Base-by-base conservation (phyloP, 2,888 invertebrate genomes). In the Mythimna impura region DNA sequence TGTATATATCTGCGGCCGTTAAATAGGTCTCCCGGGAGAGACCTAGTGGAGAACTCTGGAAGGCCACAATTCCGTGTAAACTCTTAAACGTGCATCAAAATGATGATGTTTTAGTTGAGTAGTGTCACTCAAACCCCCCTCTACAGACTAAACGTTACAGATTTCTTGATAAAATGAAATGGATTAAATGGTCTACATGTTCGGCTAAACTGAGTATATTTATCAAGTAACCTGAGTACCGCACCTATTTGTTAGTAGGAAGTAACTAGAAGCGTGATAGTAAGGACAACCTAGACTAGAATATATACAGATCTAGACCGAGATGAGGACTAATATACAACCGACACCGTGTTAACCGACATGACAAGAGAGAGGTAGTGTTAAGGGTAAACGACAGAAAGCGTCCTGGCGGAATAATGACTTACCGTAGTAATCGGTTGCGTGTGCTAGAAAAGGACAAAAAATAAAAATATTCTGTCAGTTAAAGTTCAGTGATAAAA, bases 401-500 rank as follows among this genome's bases (percentile, higher is more conserved):
- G 93, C 93, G 86, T 88, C 91, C 96, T 96, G 97, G 96, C 97
- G 97, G 97, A 97, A 97, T 97, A 97, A 97, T 97, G 97, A 99
- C 99, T 99, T 98, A 99, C 99, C 99, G 98, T 99, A 99, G 97
- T 99, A 99, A 97, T 99, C 99, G 97, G 99, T 98, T 95, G 99
- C 98, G 97, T 99, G 99, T 97, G 99, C 99, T 98, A 94, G 90
- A 95, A 93, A 88, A 87, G 93, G 93, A 94, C 94, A 96, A 94
- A 95, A 93, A 94, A 94, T 92, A 91, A 93, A 93, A 94, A 93
- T 89, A 92, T 90, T 89, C 89, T 89, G 91, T 95, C 93, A 94
- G 91, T 94, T 86, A 87, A 79, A 86, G 80, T 72, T 85, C 78
- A 80, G 84, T 87, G 84, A 80, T 81, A 71, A 80, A 80, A 85